A percentile compares a stretch with the other conserved stretches of the same genome.
Evolutionary conservation across 2,888 invertebrate genomes (phyloP).

Genomic region (Polyommatus icarus): DNA sequence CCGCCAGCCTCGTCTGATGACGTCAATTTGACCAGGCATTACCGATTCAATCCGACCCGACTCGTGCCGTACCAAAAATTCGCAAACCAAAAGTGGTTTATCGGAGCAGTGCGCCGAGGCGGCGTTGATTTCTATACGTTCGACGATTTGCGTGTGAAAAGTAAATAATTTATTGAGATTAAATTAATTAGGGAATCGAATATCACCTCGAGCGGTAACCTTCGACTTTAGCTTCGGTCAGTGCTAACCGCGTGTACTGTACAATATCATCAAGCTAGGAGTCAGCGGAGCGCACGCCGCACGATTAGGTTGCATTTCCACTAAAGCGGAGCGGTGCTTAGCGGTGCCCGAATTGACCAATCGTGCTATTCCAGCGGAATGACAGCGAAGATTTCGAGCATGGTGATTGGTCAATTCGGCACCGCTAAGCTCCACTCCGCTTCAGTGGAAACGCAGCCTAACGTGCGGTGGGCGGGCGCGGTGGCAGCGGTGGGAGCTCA

Average conservation of each 20-base stretch:
- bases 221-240: not conserved
- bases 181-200: too few relatives aligned
- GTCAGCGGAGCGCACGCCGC: not conserved
- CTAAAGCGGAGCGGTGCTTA: too few relatives aligned
- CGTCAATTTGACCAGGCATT: not conserved
- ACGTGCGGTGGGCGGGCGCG: not conserved
- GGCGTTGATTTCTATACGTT: not conserved
- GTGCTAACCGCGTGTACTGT: not conserved
- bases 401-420: too few relatives aligned
- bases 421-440: too few relatives aligned
- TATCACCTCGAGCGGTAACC: not conserved
- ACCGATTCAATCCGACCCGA: constrained; percentile 7
- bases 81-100: not conserved
- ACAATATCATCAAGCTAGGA: not conserved
- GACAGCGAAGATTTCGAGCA: too few relatives aligned
- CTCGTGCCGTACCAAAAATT: not conserved
- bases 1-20: not conserved
- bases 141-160: not conserved
- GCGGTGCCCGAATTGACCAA: too few relatives aligned
- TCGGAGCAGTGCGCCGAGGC: not conserved
- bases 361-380: too few relatives aligned
- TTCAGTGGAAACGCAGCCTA: too few relatives aligned
- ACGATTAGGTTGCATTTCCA: too few relatives aligned
- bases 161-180: not conserved
- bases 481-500: not conserved